A percentile compares a stretch with the other conserved stretches of the same genome.
Evolutionary conservation across 92 coral and sea anemone genomes (phyloP).

Genomic region (Siderastrea radians): DNA sequence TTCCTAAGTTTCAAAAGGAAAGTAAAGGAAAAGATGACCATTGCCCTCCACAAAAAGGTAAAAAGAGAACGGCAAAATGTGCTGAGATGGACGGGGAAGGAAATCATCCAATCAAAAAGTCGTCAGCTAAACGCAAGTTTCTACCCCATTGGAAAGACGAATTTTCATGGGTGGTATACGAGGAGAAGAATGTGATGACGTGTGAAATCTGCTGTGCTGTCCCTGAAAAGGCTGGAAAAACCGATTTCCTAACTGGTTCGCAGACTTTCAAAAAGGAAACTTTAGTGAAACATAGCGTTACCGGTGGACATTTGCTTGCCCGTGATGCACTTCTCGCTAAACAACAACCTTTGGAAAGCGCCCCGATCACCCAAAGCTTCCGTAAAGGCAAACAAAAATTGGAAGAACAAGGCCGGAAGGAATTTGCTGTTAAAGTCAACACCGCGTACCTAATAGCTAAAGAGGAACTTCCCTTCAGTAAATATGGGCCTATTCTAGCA

Average conservation of each 20-base stretch:
- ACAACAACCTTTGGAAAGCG: conserved; percentile 41
- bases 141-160: conserved; percentile 53
- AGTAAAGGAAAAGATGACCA: conserved; percentile 4
- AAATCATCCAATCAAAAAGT: conserved; percentile 2
- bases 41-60: background rate
- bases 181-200: conserved; percentile 33
- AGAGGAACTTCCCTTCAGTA: conserved; percentile 57
- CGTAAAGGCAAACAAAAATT: conserved; percentile 21
- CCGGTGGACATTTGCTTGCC: conserved; percentile 31
- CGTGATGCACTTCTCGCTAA: conserved; percentile 28
- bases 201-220: conserved; percentile 26
- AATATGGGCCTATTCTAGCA: conserved; percentile 26
- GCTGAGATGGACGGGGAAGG: conserved; percentile 12
- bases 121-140: conserved; percentile 39
- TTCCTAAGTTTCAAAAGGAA: conserved; percentile 1
- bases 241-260: conserved; percentile 46
- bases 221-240: conserved; percentile 32
- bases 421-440: conserved; percentile 36
- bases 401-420: conserved; percentile 48
- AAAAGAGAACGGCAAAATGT: conserved; percentile 19
- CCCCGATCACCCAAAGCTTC: conserved; percentile 54
- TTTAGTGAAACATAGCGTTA: conserved; percentile 19
- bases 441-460: conserved; percentile 52
- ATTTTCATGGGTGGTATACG: conserved; percentile 37
- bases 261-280: conserved; percentile 39